A percentile compares a stretch with the other conserved stretches of the same genome.
These are phyloP conservation scores for Probosciger aterrimus DNA, from an alignment of 2,113 vertebrate species.

Conservation along the genomic window DNA sequence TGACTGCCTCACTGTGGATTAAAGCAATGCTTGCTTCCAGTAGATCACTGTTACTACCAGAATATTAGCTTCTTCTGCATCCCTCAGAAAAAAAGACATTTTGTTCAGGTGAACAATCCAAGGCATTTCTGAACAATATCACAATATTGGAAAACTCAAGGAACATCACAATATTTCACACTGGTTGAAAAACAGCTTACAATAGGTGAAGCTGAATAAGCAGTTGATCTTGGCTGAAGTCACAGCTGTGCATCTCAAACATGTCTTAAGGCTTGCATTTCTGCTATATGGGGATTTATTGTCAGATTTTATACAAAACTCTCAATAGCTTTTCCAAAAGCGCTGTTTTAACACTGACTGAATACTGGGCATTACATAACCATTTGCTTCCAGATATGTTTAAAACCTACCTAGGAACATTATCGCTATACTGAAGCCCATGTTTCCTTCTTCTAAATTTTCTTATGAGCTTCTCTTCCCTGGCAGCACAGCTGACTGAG, in stretches of 20 bases:
- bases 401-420: neutral
- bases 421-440: neutral
- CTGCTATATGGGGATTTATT: neutral
- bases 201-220: neutral
- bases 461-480: neutral
- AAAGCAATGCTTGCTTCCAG: neutral
- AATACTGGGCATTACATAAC: neutral
- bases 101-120: neutral
- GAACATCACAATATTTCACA: neutral
- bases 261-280: neutral
- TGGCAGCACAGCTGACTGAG: neutral
- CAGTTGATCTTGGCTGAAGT: neutral
- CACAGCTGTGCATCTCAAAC: neutral
- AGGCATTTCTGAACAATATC: neutral
- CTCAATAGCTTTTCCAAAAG: neutral
- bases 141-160: neutral
- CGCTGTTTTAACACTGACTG: neutral
- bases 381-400: neutral
- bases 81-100: neutral
- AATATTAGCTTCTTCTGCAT: neutral
- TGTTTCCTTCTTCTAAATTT: neutral
- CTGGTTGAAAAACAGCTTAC: neutral
- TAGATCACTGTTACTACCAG: neutral
- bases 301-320: neutral
- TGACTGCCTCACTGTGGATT: slow-evolving; percentile 59